Percentiles rank a stretch among this genome's conserved stretches.
These are phyloP conservation scores for Oopsacas minuta DNA, from an alignment of 37 sponge, comb jelly and placozoan species.

Conservation along the genomic window DNA sequence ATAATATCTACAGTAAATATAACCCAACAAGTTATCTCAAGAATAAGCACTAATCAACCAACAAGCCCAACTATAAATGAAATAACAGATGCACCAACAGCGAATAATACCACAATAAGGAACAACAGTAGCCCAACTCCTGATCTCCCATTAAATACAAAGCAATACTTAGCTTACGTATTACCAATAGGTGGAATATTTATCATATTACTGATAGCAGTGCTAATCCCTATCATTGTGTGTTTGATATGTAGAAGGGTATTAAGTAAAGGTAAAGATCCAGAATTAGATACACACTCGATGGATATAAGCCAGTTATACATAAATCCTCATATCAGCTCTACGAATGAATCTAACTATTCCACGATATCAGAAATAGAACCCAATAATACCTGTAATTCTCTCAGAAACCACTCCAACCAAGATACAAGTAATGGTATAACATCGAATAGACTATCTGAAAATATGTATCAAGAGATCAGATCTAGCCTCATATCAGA, in stretches of 20 bases:
- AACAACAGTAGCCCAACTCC: neutral
- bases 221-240: neutral
- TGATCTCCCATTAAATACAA: neutral
- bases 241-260: neutral
- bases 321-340: neutral
- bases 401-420: no score
- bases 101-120: no score
- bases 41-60: no score
- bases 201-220: neutral
- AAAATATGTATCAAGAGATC: no score
- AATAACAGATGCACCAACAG: no score
- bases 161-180: neutral
- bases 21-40: no score
- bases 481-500: no score
- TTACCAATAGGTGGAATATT: neutral
- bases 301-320: neutral
- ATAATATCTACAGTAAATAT: no score
- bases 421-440: no score
- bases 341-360: neutral
- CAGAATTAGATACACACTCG: neutral
- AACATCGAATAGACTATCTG: no score
- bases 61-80: no score
- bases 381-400: no score
- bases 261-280: neutral
- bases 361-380: neutral